Percentiles rank a stretch among this genome's conserved stretches.
Evolutionary conservation across 2,797 vertebrate species (phyloP).

Genomic region (Enteromius argenteus): DNA sequence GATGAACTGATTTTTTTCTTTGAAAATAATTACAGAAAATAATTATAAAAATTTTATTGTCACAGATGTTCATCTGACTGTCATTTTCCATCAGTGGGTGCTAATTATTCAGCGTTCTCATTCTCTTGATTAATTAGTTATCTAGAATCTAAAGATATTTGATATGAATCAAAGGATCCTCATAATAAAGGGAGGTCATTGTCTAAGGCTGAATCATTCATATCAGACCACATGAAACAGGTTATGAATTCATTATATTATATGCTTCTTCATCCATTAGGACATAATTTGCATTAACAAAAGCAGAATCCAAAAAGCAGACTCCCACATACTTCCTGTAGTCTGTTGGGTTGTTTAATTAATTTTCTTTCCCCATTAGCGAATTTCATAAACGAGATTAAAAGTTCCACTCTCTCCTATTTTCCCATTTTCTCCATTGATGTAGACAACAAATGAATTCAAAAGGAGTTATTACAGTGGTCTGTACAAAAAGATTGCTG

Average conservation of each 20-base stretch:
- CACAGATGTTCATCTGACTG: neutral
- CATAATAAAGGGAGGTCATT: conserved; percentile 26
- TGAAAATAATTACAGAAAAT: neutral
- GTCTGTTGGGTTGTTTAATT: conserved; percentile 12
- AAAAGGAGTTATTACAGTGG: conserved; percentile 25
- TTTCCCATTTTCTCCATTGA: conserved; percentile 23
- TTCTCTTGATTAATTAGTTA: conserved; percentile 1
- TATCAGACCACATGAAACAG: conserved; percentile 15
- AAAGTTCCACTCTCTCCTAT: neutral
- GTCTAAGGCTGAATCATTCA: conserved; percentile 9
- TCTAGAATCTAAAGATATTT: conserved; percentile 19
- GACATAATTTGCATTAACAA: conserved; percentile 32
- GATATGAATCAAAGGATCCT: conserved; percentile 17
- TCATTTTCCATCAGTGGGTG: neutral
- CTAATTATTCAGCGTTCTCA: neutral
- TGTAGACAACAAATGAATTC: neutral
- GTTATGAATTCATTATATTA: conserved; percentile 23
- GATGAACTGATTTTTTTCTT: neutral
- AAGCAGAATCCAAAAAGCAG: conserved; percentile 19
- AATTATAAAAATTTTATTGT: neutral
- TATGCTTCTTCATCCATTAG: conserved; percentile 24
- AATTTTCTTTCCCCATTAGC: conserved; percentile 22
- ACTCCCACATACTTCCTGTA: conserved; percentile 22
- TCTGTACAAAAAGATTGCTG: conserved; percentile 29
- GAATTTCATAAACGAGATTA: neutral